Conservation (phyloP, 2,113 vertebrate genomes). For the Pionites leucogaster region DNA sequence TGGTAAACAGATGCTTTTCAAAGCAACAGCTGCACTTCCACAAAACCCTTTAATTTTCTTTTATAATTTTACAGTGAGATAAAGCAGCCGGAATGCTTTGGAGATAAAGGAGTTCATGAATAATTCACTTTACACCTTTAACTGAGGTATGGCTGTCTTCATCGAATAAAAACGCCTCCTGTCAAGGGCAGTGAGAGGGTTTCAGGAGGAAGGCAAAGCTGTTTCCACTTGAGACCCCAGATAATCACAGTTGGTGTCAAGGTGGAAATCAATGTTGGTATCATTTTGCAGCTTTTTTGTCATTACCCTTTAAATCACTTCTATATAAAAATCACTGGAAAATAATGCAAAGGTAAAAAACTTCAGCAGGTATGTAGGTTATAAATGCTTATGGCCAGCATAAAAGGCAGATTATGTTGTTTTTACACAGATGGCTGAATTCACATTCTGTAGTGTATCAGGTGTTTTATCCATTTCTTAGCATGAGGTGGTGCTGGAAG, state of each 20-base stretch:
- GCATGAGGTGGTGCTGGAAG: not conserved
- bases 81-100: conserved; percentile 31
- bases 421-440: not conserved
- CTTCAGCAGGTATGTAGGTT: not conserved
- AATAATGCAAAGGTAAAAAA: not conserved
- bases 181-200: not conserved
- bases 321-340: not conserved
- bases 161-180: conserved; percentile 19
- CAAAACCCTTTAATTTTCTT: conserved; percentile 33
- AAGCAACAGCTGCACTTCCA: conserved; percentile 56
- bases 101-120: conserved; percentile 44
- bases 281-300: not conserved
- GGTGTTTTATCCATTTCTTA: not conserved
- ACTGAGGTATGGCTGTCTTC: conserved; percentile 20
- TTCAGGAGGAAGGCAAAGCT: not conserved
- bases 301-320: not conserved
- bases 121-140: conserved; percentile 42
- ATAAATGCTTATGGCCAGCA: not conserved
- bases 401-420: not conserved
- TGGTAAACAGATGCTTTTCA: conserved; percentile 43
- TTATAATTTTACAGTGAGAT: not conserved
- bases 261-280: not conserved
- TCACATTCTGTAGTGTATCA: not conserved
- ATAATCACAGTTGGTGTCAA: not conserved
- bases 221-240: not conserved